Evolutionary conservation across 2,888 invertebrate species (phyloP).

Genomic region (Meganola albula): DNA sequence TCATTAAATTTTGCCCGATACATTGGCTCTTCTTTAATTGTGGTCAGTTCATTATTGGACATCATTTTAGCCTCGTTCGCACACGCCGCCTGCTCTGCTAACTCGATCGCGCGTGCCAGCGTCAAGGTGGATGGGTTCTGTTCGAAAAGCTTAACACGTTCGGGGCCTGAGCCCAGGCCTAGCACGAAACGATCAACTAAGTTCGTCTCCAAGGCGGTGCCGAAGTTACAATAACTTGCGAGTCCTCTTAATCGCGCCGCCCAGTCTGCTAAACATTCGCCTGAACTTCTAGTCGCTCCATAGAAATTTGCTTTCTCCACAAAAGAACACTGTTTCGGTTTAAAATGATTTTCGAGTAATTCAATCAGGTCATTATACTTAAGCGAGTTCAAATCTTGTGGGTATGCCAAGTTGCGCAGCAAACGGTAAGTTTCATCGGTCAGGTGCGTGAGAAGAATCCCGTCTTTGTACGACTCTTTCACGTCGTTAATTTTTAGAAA

Average conservation of each 20-base stretch:
- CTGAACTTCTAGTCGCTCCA: not conserved
- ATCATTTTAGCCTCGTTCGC: not conserved
- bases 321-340: not conserved
- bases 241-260: constrained; percentile 1
- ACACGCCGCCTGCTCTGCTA: not conserved
- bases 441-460: not conserved
- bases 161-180: not conserved
- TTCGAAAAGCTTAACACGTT: not conserved
- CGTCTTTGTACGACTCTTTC: not conserved
- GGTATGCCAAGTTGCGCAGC: not conserved
- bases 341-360: constrained; percentile 1
- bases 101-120: not conserved
- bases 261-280: not conserved
- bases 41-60: not conserved
- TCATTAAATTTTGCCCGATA: not conserved
- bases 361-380: not conserved
- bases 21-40: not conserved
- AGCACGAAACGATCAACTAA: constrained; percentile 10
- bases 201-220: constrained; percentile 14
- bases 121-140: not conserved
- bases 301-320: not conserved
- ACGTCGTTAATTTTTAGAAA: not conserved
- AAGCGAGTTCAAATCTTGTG: not conserved
- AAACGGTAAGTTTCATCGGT: not conserved
- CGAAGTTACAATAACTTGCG: constrained; percentile 16